Evolutionary conservation across 2,888 invertebrate genomes (phyloP), one percentile per base, ranked within the genome.

Genomic region (Blastobasis lacticolella): DNA sequence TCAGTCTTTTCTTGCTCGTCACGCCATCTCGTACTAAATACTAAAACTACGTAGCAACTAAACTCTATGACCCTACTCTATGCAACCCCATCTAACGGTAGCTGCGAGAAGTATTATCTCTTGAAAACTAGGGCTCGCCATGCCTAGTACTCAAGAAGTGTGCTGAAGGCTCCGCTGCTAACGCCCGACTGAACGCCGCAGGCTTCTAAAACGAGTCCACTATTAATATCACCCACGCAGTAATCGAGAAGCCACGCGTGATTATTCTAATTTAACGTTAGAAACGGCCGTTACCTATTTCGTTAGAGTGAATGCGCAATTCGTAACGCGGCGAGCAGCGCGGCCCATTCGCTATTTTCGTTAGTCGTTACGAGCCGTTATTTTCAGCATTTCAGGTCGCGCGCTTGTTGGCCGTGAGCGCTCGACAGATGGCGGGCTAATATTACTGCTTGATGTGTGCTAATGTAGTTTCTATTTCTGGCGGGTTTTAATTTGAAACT

Each of bases 111-210:
- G 61, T 71, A 76, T 55, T 54, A 59, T 55, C 47, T 49, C 53
- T 50, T 61, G 61, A 38, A 63, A 52, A 54, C 55, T 60, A 51
- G 56, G 60, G 51, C 52, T 70, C 77, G 81, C 82, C 85, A 82
- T 82, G 80, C 81, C 60, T 9, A 42, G n/a, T 9, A 50, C 50
- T 51, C 56, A 57, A 44, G 23, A 69, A 60, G 61, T 67, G 69
- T 81, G 77, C 68, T 69, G 59, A 67, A 82, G 83, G 77, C 81
- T 79, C 75, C 74, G 61, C 67, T 59, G 68, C 77, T 70, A 66
- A 61, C 61, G 62, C 59, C 63, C 70, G 70, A 85, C 82, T 85
- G 81, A 78, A 64, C 58, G 45, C 63, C 60, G 63, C 57, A 75
- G 71, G 70, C 75, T 76, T 74, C 67, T 56, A 60, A 54, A 48